A percentile compares a stretch with the other conserved stretches of the same genome.
These are phyloP conservation scores for Amphipoea oculea DNA, from an alignment of 2,888 invertebrate species.

Conservation along the genomic window DNA sequence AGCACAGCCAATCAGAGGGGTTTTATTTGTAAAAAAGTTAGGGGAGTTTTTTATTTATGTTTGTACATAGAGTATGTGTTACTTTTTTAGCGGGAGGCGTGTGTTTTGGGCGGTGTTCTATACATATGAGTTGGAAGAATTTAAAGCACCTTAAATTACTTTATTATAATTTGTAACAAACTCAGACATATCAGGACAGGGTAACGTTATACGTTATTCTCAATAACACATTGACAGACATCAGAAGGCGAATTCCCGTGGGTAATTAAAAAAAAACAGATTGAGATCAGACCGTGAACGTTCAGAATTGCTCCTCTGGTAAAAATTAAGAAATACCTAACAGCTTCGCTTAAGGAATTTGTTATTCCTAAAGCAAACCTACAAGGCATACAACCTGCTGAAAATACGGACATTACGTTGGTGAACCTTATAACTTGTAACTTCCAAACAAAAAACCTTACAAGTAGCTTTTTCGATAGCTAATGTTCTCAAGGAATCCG, in stretches of 20 bases:
- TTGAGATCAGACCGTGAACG: too few relatives aligned
- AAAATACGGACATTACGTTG: neutral
- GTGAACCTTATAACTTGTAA: neutral
- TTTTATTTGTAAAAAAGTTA: slow-evolving; percentile 81
- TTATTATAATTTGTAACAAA: neutral
- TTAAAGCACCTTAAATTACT: neutral
- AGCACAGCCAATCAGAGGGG: slow-evolving; percentile 81
- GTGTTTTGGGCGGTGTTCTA: slow-evolving; percentile 55
- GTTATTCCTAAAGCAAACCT: neutral
- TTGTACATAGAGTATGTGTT: slow-evolving; percentile 64
- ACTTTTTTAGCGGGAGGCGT: slow-evolving; percentile 81
- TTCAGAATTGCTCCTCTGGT: too few relatives aligned
- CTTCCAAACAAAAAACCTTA: neutral
- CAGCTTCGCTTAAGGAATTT: neutral
- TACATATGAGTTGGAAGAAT: slow-evolving; percentile 1
- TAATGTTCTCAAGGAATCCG: slow-evolving; percentile 13
- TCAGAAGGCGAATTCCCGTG: neutral
- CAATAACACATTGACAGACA: neutral
- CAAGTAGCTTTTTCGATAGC: neutral
- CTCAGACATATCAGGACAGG: too few relatives aligned
- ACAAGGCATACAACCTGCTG: neutral
- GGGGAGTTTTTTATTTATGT: slow-evolving; percentile 84
- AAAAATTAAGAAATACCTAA: neutral
- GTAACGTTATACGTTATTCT: neutral
- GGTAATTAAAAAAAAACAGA: too few relatives aligned